Evolutionary conservation across 2,113 vertebrate genomes (phyloP).

Genomic region (Apteryx mantelli): DNA sequence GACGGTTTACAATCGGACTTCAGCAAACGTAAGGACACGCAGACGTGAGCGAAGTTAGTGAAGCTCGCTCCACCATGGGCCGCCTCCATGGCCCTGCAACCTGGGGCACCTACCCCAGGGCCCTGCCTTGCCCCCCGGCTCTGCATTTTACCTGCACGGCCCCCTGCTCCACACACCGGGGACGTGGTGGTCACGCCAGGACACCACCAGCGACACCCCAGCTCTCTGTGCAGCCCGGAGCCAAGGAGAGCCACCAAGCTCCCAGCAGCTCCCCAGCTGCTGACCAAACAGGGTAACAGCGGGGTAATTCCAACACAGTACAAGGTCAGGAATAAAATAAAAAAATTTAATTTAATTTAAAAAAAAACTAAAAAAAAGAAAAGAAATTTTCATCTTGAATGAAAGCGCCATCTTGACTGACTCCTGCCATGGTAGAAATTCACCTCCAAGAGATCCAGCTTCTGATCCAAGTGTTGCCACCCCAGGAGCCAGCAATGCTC

Average conservation of each 20-base stretch:
- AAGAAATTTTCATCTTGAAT: background rate
- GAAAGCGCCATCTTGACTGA: too few species aligned
- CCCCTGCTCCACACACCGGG: background rate
- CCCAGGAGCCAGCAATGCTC: background rate
- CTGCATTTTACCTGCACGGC: background rate
- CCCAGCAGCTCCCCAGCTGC: background rate
- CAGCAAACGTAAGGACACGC: background rate
- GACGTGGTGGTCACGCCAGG: background rate
- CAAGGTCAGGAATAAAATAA: constrained; percentile 24
- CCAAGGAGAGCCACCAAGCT: background rate
- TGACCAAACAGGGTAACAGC: background rate
- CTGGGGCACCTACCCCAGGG: too few species aligned
- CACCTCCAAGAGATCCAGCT: background rate
- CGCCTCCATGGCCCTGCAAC: too few species aligned
- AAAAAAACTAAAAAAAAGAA: too few species aligned
- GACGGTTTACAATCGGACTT: background rate
- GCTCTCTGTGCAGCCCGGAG: rapidly evolving
- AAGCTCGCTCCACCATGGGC: too few species aligned
- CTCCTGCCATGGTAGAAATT: background rate
- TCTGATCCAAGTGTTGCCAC: background rate
- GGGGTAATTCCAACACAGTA: background rate
- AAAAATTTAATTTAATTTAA: too few species aligned
- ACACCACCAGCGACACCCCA: background rate
- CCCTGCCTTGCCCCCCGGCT: too few species aligned
- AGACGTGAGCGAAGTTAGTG: background rate